Base-by-base conservation (phyloP, 2,797 vertebrate genomes). In the Acipenser oxyrinchus region DNA sequence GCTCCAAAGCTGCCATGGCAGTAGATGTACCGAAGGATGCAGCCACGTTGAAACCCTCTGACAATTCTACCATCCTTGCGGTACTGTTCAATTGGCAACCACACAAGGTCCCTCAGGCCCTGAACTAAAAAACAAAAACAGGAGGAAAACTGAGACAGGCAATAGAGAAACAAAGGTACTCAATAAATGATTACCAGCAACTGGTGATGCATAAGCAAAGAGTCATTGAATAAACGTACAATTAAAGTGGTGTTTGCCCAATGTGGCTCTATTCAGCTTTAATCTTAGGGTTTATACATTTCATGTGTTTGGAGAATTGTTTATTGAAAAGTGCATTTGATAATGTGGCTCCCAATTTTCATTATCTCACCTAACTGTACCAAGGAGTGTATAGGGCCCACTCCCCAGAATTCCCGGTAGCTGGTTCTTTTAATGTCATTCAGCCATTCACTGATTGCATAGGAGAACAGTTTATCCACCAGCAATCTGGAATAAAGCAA, bases 81-180 rank as follows among this genome's bases (percentile, higher is more conserved):
- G 85, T 99, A 99, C 81, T 99, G 96, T 79, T 99, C 96, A 65
- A 99, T 98, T 0, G 97, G 97, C 62, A 99, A 80, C 97, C 96
- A 99, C 48, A 99, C 94, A 83, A 99, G 79, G 79, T 99, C 97
- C 73, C 93, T 92, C 69, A 97, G 90, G 76, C 97, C 97, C 80
- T 99, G 97, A 70, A 94, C 97, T 99, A 77, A 77, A 87, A 37
- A 37, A 37, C 23, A 37, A 37, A 37, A 37, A 37, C 23, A 37
- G 23, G 23, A 37, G 23, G 23, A 37, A 37, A 37, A 37, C 4
- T 3, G 23, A 37, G 23, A 37, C 23, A 2, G 3, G 2, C 23
- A 37, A 37, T 37, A 37, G 23, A 37, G 23, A 37, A 37, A 37
- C 4, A 37, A 37, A 37, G 23, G 23, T 37, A 37, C 23, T 37